Evolutionary conservation across 2,888 invertebrate species (phyloP), one percentile per base, ranked within the genome.

Genomic region (Fabriciana adippe): DNA sequence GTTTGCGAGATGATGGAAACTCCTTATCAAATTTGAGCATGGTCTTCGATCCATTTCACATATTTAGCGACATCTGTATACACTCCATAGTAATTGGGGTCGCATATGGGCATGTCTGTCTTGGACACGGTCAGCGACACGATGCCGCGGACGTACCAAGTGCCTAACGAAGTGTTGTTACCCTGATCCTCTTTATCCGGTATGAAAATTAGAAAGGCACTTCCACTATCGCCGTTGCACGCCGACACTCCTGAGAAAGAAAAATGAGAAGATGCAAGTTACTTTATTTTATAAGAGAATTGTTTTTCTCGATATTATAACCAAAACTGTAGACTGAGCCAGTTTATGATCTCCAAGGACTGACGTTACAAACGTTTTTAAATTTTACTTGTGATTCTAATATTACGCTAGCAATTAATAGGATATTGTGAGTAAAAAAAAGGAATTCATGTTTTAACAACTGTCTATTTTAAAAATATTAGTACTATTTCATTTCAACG

Each of bases 31-130:
- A 56, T 47, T 31, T 64, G 13, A 6, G 81, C 71, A 57, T 81
- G 64, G 1, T 1, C 48, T 15, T 67, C 64, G 18, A 70, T 67
- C 70, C 70, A 70, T 16, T 57, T 41, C 21, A 47, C n/a, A 31
- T 67, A 70, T 65, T 67, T 70, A 3, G 51, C 62, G 5, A 70
- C 63, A 35, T 70, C 70, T 6, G 70, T 70, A 61, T 86, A 83
- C 81, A 78, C 80, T 77, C 51, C 57, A 13, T 66, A 71, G 35
- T 59, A 54, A 13, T 61, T 35, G 1, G 68, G 71, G 45, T 71
- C 65, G 16, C 68, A 71, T 14, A 66, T 59, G 1, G 68, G 60
- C 14, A 55, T 53, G 31, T 68, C 66, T 2, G n/a, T 45, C 26
- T 60, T 65, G 4, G 71, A 57, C n/a, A 70, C 59, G 6, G 35